Conservation (phyloP, 2,113 vertebrate genomes). For the Hemibagrus wyckioides region DNA sequence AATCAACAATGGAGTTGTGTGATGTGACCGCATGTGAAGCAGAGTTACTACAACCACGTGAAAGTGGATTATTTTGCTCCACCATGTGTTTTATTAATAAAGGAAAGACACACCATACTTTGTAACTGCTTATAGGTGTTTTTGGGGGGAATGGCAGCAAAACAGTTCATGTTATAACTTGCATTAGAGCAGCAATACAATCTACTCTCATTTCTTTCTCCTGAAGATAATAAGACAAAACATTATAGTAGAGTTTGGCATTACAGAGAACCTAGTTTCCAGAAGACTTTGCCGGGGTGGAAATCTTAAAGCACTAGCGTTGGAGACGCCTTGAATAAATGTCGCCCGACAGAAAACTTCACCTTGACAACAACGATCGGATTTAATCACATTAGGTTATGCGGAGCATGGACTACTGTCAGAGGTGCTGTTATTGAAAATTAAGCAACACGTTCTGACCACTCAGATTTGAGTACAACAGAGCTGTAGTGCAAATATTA, state of each 20-base stretch:
- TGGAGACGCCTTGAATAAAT: not conserved
- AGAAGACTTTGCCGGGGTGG: not conserved
- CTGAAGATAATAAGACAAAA: not conserved
- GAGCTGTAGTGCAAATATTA: not conserved
- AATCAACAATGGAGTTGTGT: not conserved
- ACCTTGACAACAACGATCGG: not conserved
- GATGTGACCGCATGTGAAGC: not conserved
- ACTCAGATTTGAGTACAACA: not conserved
- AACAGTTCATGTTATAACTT: not conserved
- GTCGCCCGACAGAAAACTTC: not conserved
- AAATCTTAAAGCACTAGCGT: not conserved
- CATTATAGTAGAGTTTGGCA: not conserved
- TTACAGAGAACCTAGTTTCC: not conserved
- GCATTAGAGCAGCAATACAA: not conserved
- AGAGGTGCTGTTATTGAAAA: not conserved
- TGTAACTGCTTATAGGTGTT: not conserved
- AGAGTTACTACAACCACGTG: not conserved
- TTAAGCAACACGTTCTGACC: not conserved
- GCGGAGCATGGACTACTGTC: too few relatives aligned
- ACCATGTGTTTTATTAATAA: not conserved
- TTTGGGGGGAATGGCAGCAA: not conserved
- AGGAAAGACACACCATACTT: not conserved
- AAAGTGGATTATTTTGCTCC: not conserved
- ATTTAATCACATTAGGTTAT: not conserved
- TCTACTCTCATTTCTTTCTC: not conserved